Percentiles rank a stretch among this genome's conserved stretches.
phyloP scores from a whole-genome alignment of 2,888 invertebrate genomes.

The Melinaea menophilus region DNA sequence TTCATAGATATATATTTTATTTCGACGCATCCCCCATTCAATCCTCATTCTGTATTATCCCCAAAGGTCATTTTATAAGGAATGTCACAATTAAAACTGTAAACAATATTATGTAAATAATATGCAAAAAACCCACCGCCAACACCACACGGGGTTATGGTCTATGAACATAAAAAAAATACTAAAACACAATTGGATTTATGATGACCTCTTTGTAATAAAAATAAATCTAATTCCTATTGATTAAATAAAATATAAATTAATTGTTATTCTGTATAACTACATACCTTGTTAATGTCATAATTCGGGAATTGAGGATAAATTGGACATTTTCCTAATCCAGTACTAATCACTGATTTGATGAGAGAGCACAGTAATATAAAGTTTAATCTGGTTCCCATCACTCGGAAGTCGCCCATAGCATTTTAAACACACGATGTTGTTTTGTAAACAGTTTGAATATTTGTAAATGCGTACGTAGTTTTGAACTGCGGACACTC shows the following conservation, averaged over 20 bases:
- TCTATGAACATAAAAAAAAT: slow-evolving; percentile 22
- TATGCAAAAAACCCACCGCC: slow-evolving; percentile 24
- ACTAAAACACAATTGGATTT: not conserved
- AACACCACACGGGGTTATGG: slow-evolving; percentile 30
- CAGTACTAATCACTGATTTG: slow-evolving; percentile 59
- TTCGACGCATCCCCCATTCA: no score
- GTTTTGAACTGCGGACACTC: slow-evolving; percentile 28
- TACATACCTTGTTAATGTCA: slow-evolving; percentile 80
- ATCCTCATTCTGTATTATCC: no score
- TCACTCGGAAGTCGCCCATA: slow-evolving; percentile 63
- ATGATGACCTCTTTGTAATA: no score
- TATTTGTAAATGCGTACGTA: slow-evolving; percentile 31
- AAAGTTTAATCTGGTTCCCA: slow-evolving; percentile 41
- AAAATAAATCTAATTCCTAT: not conserved
- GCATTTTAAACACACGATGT: slow-evolving; percentile 32
- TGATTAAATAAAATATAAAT: not conserved
- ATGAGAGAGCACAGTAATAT: slow-evolving; percentile 47
- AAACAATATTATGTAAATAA: slow-evolving; percentile 30
- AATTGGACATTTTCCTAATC: slow-evolving; percentile 83
- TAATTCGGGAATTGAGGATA: slow-evolving; percentile 82
- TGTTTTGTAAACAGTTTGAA: slow-evolving; percentile 34
- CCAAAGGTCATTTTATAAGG: not conserved
- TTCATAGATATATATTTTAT: no score
- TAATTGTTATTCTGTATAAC: not conserved
- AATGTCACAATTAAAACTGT: slow-evolving; percentile 9